Evolutionary conservation across 1,140 invertebrate genomes (phyloP).

Genomic region (Drosophila lacteicornis): DNA sequence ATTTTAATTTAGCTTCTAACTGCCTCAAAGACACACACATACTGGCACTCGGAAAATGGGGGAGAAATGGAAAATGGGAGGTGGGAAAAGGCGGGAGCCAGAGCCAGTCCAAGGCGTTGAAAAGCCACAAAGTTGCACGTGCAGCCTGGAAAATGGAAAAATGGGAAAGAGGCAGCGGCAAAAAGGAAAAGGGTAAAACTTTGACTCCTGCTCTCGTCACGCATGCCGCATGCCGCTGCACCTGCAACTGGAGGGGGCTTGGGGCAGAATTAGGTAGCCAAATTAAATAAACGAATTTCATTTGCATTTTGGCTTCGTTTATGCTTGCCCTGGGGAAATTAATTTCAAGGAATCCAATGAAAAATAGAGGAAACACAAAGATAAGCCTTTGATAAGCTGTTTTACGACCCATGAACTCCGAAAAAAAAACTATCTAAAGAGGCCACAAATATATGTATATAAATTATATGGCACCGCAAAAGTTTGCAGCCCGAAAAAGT

Average conservation of each 20-base stretch:
- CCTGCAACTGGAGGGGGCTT: slow-evolving; percentile 4
- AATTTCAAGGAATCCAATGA: slow-evolving; percentile 36
- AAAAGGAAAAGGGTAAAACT: slow-evolving; percentile 9
- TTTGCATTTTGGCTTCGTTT: slow-evolving; percentile 45
- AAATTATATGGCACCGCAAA: neutral
- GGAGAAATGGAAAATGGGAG: neutral
- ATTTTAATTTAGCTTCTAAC: slow-evolving; percentile 73
- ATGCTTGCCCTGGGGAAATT: slow-evolving; percentile 33
- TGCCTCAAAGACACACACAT: slow-evolving; percentile 49
- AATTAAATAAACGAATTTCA: slow-evolving; percentile 56
- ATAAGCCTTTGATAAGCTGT: slow-evolving; percentile 42
- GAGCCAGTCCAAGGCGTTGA: slow-evolving; percentile 40
- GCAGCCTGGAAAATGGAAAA: slow-evolving; percentile 11
- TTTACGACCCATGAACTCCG: slow-evolving; percentile 25
- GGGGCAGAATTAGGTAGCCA: slow-evolving; percentile 16
- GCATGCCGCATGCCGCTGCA: slow-evolving; percentile 46
- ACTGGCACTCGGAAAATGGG: slow-evolving; percentile 8
- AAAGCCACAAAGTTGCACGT: slow-evolving; percentile 66
- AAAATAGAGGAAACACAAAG: slow-evolving; percentile 19
- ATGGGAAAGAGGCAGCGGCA: neutral
- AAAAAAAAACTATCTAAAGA: neutral
- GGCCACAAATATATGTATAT: slow-evolving; percentile 5
- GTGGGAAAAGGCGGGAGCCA: slow-evolving; percentile 5
- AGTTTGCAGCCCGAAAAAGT: neutral
- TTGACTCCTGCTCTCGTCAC: slow-evolving; percentile 43